These are phyloP conservation scores for Apostichopus parvimensis DNA, from an alignment of 35 echinoderm and acorn worm species.

Conservation along the genomic window DNA sequence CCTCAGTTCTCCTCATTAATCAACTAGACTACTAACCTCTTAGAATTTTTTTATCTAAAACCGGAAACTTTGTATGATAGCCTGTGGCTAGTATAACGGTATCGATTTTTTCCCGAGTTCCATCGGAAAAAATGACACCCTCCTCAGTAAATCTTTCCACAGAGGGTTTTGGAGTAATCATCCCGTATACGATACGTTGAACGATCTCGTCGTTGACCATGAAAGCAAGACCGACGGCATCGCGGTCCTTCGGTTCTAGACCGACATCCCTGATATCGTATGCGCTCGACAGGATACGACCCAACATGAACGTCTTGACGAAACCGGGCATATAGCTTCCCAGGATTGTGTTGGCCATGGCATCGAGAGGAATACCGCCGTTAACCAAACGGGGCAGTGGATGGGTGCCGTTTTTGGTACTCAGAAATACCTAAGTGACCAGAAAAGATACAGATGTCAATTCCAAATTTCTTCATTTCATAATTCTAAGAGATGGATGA, in stretches of 20 bases:
- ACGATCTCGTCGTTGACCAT: slow-evolving; percentile 25
- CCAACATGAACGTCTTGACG: not conserved
- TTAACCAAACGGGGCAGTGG: not conserved
- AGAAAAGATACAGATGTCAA: too few relatives aligned
- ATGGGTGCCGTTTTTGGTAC: not conserved
- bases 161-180: not conserved
- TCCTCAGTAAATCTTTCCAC: slow-evolving; percentile 6
- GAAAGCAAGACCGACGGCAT: too few relatives aligned
- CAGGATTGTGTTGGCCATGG: not conserved
- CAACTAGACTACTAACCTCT: not conserved
- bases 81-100: not conserved
- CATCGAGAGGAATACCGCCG: slow-evolving; percentile 4
- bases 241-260: not conserved
- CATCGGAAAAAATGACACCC: not conserved
- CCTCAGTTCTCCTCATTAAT: too few relatives aligned
- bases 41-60: not conserved
- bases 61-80: not conserved
- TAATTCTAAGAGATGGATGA: too few relatives aligned
- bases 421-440: not conserved
- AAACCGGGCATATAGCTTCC: not conserved
- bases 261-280: slow-evolving; percentile 3
- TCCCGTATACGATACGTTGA: not conserved
- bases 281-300: not conserved
- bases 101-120: not conserved
- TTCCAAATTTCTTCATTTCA: too few relatives aligned